Evolutionary conservation across 2,888 invertebrate genomes (phyloP).

Genomic region (Pollenia angustigena): DNA sequence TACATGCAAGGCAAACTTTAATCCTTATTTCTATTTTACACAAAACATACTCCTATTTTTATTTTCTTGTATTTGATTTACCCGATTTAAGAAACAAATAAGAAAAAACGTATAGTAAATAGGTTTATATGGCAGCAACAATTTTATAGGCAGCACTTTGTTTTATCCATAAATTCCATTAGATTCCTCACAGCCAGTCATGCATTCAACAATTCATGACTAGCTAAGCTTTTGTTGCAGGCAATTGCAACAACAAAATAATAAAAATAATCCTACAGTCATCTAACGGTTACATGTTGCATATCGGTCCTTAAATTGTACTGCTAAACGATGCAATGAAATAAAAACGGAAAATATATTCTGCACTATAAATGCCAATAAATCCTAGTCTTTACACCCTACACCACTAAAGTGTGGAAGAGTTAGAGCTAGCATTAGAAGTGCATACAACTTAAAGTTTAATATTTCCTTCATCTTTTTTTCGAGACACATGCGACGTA

Average conservation of each 20-base stretch:
- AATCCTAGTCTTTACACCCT: background rate
- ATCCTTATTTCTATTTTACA: too few relatives aligned
- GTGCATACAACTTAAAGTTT: too few relatives aligned
- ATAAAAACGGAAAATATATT: conserved; percentile 22
- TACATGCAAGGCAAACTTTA: too few relatives aligned
- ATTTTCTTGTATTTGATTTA: background rate
- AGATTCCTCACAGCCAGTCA: conserved; percentile 45
- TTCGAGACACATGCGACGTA: too few relatives aligned
- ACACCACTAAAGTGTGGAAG: too few relatives aligned
- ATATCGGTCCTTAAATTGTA: conserved; percentile 40
- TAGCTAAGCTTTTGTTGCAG: conserved; percentile 22
- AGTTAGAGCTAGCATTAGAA: too few relatives aligned
- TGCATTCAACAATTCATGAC: conserved; percentile 60
- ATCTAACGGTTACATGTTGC: conserved; percentile 38
- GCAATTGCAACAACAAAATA: conserved; percentile 11
- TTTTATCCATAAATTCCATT: conserved; percentile 55
- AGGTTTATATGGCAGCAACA: conserved; percentile 13
- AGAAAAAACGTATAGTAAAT: background rate
- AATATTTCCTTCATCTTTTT: too few relatives aligned
- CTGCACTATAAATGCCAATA: conserved; percentile 47
- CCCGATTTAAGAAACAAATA: background rate
- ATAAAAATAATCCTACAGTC: conserved; percentile 47
- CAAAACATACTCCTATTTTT: background rate
- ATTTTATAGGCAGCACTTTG: conserved; percentile 41
- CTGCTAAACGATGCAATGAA: conserved; percentile 30